These are phyloP conservation scores for Egretta garzetta DNA, from an alignment of 2,113 vertebrate species.

Conservation along the genomic window DNA sequence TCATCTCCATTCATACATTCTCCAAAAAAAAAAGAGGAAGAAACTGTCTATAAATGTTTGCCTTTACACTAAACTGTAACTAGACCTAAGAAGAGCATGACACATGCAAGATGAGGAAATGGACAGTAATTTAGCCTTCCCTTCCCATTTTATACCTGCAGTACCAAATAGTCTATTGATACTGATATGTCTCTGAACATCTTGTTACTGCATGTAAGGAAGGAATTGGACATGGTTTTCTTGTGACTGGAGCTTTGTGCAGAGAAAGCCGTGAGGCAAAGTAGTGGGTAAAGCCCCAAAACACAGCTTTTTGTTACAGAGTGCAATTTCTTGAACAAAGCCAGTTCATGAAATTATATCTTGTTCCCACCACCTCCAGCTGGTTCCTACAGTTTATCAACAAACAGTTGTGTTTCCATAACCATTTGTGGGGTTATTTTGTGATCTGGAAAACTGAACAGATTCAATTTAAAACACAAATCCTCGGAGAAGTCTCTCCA, in stretches of 20 bases:
- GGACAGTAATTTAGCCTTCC: background rate
- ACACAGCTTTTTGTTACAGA: background rate
- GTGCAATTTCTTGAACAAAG: background rate
- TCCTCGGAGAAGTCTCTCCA: background rate
- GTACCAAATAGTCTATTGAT: background rate
- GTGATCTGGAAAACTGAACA: background rate
- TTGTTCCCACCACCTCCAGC: background rate
- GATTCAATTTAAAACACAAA: background rate
- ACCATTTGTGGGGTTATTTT: background rate
- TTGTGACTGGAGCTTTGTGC: background rate
- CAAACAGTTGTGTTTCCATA: background rate
- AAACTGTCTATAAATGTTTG: background rate
- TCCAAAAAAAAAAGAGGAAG: background rate
- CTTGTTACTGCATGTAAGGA: background rate
- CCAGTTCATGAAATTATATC: background rate
- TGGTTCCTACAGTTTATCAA: background rate
- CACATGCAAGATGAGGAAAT: background rate
- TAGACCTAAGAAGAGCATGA: background rate
- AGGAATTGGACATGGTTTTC: background rate
- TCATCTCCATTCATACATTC: background rate
- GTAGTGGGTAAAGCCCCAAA: background rate
- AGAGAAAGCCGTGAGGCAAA: background rate
- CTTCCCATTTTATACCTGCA: background rate
- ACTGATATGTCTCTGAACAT: accelerated
- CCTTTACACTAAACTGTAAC: background rate